Evolutionary conservation across 2,113 vertebrate genomes (phyloP).

Genomic region (Ceyx melanurus): DNA sequence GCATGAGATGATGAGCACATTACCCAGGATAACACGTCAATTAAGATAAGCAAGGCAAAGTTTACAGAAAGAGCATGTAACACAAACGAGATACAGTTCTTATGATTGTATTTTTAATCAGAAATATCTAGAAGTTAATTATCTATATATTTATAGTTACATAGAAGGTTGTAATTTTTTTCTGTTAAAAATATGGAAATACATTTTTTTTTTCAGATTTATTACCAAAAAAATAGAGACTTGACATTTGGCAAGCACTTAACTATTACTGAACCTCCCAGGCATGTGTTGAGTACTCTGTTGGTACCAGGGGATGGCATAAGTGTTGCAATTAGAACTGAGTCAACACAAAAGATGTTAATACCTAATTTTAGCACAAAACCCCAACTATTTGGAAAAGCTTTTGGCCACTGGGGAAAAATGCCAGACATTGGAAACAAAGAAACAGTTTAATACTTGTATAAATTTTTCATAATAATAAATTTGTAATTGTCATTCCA

Average conservation of each 20-base stretch:
- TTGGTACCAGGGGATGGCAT: neutral
- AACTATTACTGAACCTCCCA: neutral
- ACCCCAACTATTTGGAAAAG: neutral
- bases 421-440: neutral
- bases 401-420: neutral
- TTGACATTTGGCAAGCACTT: neutral
- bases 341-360: neutral
- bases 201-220: neutral
- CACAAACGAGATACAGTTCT: neutral
- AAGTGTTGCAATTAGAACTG: neutral
- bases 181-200: neutral
- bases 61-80: neutral
- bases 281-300: neutral
- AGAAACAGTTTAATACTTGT: neutral
- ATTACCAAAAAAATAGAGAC: neutral
- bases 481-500: neutral
- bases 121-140: neutral
- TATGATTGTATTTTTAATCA: neutral
- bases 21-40: neutral
- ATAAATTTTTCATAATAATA: neutral
- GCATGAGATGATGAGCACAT: neutral
- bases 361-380: neutral
- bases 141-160: neutral
- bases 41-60: neutral
- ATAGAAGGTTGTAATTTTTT: neutral